These are phyloP conservation scores for Umimayanthus chanpuru DNA, from an alignment of 92 coral and sea anemone genomes.

Conservation along the genomic window DNA sequence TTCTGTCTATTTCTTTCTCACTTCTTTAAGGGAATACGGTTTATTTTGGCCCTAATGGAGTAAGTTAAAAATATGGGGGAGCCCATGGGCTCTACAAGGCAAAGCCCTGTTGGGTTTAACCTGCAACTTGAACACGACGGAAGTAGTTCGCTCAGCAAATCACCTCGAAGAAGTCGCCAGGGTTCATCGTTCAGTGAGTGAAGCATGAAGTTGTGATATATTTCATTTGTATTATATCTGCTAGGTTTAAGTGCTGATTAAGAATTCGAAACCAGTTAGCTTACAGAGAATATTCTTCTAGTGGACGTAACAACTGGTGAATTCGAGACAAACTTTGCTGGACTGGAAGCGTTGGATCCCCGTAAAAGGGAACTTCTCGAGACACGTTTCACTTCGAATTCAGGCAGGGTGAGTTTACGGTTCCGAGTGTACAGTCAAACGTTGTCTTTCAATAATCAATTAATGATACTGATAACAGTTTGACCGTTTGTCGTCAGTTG, in stretches of 20 bases:
- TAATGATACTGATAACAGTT: background rate
- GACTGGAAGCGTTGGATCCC: slow-evolving; percentile 95
- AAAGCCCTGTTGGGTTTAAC: slow-evolving; percentile 65
- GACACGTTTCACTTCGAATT: slow-evolving; percentile 74
- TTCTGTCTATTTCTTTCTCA: slow-evolving; percentile 11
- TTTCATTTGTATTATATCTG: background rate
- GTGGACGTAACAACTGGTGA: slow-evolving; percentile 56
- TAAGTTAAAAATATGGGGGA: slow-evolving; percentile 64
- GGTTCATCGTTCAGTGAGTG: slow-evolving; percentile 49
- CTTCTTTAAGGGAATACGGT: slow-evolving; percentile 22
- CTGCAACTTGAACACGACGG: slow-evolving; percentile 70
- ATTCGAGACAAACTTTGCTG: slow-evolving; percentile 72
- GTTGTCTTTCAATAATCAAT: too few species aligned
- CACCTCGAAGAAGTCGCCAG: slow-evolving; percentile 59
- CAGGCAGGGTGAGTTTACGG: slow-evolving; percentile 5
- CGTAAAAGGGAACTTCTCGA: slow-evolving; percentile 89
- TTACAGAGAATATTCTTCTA: slow-evolving; percentile 14
- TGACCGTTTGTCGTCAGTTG: background rate
- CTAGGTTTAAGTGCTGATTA: background rate
- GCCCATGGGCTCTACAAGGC: slow-evolving; percentile 65
- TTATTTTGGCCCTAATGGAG: slow-evolving; percentile 13
- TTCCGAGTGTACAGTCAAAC: background rate
- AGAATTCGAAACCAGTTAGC: background rate
- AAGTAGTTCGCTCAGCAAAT: slow-evolving; percentile 62
- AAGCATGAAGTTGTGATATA: background rate